Conservation (phyloP, 1,140 invertebrate species). For the Chrysoperla carnea region DNA sequence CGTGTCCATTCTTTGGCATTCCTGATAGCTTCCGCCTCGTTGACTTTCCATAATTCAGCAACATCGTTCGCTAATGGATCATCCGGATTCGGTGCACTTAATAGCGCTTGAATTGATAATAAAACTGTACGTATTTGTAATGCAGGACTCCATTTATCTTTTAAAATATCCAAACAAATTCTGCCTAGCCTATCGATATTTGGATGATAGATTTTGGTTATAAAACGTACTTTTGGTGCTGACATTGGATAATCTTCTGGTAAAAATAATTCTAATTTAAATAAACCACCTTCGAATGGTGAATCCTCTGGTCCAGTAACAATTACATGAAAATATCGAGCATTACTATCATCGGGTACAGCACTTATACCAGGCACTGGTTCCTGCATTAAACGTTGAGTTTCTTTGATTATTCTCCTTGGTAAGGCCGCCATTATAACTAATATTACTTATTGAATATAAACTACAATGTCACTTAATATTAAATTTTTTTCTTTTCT, state of each 20-base stretch:
- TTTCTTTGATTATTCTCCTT: constrained; percentile 82
- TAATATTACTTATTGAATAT: too few relatives aligned
- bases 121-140: constrained; percentile 94
- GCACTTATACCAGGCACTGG: constrained; percentile 94
- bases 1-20: constrained; percentile 86
- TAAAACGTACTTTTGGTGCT: constrained; percentile 67
- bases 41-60: constrained; percentile 93
- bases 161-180: constrained; percentile 63
- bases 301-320: constrained; percentile 71
- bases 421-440: constrained; percentile 54
- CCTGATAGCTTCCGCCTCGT: constrained; percentile 85
- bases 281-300: constrained; percentile 61
- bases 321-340: constrained; percentile 93
- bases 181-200: constrained; percentile 65
- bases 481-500: too few relatives aligned
- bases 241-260: constrained; percentile 72
- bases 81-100: constrained; percentile 97
- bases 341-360: constrained; percentile 87
- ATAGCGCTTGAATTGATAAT: constrained; percentile 88
- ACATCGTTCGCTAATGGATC: constrained; percentile 96
- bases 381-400: constrained; percentile 89
- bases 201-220: constrained; percentile 72
- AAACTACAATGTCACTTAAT: too few relatives aligned
- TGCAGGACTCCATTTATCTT: constrained; percentile 94
- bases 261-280: constrained; percentile 63